phyloP scores from a whole-genome alignment of 2,797 vertebrate species.

The Acipenser ruthenus region DNA sequence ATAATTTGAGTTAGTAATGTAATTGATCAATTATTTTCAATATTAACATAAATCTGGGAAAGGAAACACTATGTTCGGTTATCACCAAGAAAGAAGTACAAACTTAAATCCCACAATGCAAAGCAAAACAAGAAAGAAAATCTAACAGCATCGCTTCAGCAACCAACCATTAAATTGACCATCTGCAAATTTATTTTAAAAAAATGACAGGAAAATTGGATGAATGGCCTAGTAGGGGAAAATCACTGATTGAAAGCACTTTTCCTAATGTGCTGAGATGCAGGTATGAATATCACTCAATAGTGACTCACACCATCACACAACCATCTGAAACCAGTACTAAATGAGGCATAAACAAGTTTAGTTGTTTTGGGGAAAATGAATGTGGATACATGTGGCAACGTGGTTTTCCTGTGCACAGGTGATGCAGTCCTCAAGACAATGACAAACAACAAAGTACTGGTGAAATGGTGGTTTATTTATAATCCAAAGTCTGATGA shows the following conservation, averaged over 20 bases:
- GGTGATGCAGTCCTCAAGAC: no score
- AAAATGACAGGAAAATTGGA: constrained; percentile 16
- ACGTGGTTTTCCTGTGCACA: no score
- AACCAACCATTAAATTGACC: constrained; percentile 43
- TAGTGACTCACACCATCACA: neutral
- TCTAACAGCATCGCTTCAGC: constrained; percentile 32
- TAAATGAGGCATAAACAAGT: no score
- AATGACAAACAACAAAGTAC: no score
- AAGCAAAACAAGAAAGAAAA: constrained; percentile 26
- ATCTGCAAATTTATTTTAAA: constrained; percentile 33
- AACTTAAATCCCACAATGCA: constrained; percentile 16
- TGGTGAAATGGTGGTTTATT: no score
- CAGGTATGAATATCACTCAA: constrained; percentile 3
- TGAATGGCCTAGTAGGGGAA: neutral
- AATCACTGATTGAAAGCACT: constrained; percentile 1
- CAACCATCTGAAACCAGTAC: neutral
- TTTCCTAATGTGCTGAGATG: neutral
- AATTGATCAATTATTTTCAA: no score
- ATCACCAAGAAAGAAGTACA: constrained; percentile 25
- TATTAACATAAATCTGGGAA: no score
- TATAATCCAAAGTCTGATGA: no score
- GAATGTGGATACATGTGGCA: no score
- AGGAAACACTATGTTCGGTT: no score
- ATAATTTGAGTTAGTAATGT: no score
- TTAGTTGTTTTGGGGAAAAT: no score